These are phyloP conservation scores for Dione juno DNA, from an alignment of 2,888 invertebrate species.

Conservation along the genomic window DNA sequence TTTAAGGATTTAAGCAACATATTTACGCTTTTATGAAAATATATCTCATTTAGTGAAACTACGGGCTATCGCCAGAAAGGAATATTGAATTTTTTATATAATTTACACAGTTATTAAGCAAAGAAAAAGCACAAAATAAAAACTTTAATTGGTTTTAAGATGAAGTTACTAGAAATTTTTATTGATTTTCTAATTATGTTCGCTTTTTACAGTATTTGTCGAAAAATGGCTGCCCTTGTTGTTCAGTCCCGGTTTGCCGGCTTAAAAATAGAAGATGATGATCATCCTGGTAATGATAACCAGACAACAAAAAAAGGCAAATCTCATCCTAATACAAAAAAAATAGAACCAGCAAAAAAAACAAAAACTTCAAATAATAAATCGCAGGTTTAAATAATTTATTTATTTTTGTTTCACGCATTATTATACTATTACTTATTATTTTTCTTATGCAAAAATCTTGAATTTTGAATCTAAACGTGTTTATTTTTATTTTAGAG, in stretches of 20 bases:
- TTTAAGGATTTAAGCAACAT: not conserved
- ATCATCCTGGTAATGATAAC: conserved; percentile 64
- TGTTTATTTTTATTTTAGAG: conserved; percentile 48
- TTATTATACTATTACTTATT: not conserved
- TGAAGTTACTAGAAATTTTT: not conserved
- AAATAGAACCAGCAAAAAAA: conserved; percentile 69
- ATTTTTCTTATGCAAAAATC: not conserved
- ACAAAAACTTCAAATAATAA: conserved; percentile 57
- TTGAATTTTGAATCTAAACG: no score
- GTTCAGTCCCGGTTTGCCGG: conserved; percentile 90
- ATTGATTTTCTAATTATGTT: conserved; percentile 8
- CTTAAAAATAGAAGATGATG: conserved; percentile 89
- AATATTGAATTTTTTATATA: not conserved
- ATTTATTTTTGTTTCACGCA: not conserved
- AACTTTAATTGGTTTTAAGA: not conserved
- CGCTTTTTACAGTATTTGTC: conserved; percentile 29
- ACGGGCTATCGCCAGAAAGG: not conserved
- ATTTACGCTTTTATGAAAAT: not conserved
- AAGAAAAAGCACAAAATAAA: not conserved
- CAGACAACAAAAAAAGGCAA: conserved; percentile 74
- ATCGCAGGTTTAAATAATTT: conserved; percentile 56
- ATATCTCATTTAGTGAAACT: not conserved
- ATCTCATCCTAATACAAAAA: conserved; percentile 63
- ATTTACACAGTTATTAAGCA: not conserved
- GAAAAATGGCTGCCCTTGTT: conserved; percentile 85